Conservation (phyloP, 1,140 invertebrate genomes). For the Drosophila kohkoa region DNA sequence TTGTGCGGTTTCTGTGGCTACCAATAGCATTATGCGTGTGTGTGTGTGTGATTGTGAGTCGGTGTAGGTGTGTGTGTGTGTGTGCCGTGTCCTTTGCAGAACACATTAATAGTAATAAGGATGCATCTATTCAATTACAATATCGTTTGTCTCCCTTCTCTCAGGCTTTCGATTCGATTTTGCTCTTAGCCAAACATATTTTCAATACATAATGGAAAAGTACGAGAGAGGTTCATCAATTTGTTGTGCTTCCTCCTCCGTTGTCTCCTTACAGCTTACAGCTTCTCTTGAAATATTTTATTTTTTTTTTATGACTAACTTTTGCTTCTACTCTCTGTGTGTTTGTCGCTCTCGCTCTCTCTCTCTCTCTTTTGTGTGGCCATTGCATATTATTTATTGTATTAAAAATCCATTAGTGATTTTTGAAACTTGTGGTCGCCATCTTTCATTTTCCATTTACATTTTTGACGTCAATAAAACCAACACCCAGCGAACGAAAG, state of each 20-base stretch:
- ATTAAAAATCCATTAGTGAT: slow-evolving; percentile 82
- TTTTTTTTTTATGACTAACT: not conserved
- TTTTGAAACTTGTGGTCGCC: slow-evolving; percentile 79
- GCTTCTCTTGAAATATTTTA: slow-evolving; percentile 56
- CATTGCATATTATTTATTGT: slow-evolving; percentile 77
- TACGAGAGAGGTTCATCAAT: slow-evolving; percentile 17
- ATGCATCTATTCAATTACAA: slow-evolving; percentile 77
- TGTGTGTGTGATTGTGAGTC: slow-evolving; percentile 15
- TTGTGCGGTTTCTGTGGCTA: slow-evolving; percentile 72
- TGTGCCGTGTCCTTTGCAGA: slow-evolving; percentile 31
- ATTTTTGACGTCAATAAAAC: slow-evolving; percentile 61
- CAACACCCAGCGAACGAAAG: slow-evolving; percentile 3
- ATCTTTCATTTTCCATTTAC: slow-evolving; percentile 73
- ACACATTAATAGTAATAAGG: slow-evolving; percentile 75
- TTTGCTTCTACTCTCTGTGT: not conserved
- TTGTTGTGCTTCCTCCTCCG: not conserved
- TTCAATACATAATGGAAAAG: slow-evolving; percentile 6
- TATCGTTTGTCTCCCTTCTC: slow-evolving; percentile 33
- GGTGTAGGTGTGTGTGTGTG: slow-evolving; percentile 14
- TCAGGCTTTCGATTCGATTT: not conserved
- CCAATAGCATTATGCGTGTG: slow-evolving; percentile 62
- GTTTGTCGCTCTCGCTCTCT: no score
- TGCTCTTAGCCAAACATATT: slow-evolving; percentile 30
- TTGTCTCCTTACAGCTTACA: slow-evolving; percentile 50
- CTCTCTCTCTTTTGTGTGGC: not conserved